Percentiles rank a stretch among this genome's conserved stretches.
phyloP scores from a whole-genome alignment of 2,113 vertebrate genomes.

The Myrmophylax atrothorax region DNA sequence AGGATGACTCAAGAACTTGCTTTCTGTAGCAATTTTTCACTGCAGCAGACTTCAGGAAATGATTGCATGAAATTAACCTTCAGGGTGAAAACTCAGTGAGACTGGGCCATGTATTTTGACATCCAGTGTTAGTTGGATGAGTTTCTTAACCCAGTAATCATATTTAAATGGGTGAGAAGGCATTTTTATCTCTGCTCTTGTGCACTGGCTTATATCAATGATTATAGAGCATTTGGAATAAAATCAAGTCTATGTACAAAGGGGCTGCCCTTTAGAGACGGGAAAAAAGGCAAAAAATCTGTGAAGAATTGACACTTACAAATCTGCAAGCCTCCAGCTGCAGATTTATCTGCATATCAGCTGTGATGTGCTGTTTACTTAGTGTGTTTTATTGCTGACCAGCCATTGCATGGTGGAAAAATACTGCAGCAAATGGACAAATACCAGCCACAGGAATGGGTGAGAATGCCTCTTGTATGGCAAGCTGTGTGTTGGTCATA shows the following conservation, averaged over 20 bases:
- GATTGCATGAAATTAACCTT: background rate
- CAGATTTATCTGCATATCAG: background rate
- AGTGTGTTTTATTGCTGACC: background rate
- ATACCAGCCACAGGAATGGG: background rate
- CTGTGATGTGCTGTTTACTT: background rate
- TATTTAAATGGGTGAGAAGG: background rate
- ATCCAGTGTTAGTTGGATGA: fast-evolving
- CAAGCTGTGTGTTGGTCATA: background rate
- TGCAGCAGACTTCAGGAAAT: background rate
- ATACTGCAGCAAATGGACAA: background rate
- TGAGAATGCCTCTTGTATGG: background rate
- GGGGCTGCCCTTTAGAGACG: background rate
- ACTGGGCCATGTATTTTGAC: background rate
- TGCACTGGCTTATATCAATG: background rate
- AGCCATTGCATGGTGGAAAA: background rate
- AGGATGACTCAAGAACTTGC: background rate
- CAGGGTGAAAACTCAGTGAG: background rate
- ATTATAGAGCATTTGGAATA: background rate
- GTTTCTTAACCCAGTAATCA: background rate
- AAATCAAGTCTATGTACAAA: background rate
- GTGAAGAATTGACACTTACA: background rate
- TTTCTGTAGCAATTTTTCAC: background rate
- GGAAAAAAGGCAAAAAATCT: background rate
- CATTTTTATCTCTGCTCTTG: background rate
- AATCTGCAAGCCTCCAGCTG: background rate